These are phyloP conservation scores for Hedya salicella DNA, from an alignment of 2,888 invertebrate genomes.

Conservation along the genomic window DNA sequence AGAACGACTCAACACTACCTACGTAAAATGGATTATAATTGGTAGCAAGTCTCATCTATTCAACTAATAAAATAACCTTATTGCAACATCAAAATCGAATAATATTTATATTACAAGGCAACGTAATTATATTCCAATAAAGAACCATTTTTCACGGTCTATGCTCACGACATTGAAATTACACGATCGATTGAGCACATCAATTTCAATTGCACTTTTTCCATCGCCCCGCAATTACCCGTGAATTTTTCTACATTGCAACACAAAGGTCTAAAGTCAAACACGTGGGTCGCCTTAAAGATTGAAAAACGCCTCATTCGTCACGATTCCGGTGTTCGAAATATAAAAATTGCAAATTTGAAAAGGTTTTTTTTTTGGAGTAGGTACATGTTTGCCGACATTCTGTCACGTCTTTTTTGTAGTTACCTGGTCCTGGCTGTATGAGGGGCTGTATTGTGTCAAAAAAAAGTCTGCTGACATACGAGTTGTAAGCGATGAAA, in stretches of 20 bases:
- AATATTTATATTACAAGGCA: constrained; percentile 34
- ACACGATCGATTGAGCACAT: constrained; percentile 61
- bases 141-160: constrained; percentile 67
- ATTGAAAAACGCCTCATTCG: constrained; percentile 69
- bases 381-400: constrained; percentile 84
- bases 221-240: constrained; percentile 74
- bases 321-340: constrained; percentile 57
- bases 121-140: constrained; percentile 41
- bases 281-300: constrained; percentile 76
- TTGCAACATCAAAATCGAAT: constrained; percentile 17
- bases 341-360: constrained; percentile 61
- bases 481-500: constrained; percentile 57
- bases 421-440: constrained; percentile 78
- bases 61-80: not conserved
- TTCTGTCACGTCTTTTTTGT: constrained; percentile 82
- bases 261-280: constrained; percentile 71
- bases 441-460: constrained; percentile 70
- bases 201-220: constrained; percentile 66
- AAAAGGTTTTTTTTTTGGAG: constrained; percentile 60
- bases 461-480: constrained; percentile 73
- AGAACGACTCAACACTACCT: no score
- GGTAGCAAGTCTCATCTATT: constrained; percentile 9
- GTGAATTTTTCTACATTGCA: constrained; percentile 73
- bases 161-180: constrained; percentile 57
- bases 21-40: not conserved